A percentile compares a stretch with the other conserved stretches of the same genome.
phyloP scores from a whole-genome alignment of 2,113 vertebrate species.

The Channa argus region DNA sequence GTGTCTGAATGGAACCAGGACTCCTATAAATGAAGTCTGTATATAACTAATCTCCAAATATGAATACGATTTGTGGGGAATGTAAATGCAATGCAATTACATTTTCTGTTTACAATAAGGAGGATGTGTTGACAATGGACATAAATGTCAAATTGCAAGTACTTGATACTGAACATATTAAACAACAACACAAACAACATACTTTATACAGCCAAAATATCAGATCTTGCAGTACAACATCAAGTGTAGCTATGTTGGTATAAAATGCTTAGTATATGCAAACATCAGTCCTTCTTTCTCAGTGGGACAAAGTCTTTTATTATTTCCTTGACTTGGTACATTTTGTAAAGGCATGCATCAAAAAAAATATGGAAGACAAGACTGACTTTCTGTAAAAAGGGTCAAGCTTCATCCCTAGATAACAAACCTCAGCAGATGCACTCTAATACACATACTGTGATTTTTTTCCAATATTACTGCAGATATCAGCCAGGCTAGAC shows the following conservation, averaged over 20 bases:
- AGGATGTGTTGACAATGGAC: no score
- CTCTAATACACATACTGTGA: not conserved
- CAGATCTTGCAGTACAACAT: no score
- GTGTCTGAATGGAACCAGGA: not conserved
- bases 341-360: conserved; percentile 13
- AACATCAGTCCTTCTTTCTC: conserved; percentile 6
- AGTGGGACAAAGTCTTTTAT: not conserved
- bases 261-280: not conserved
- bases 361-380: conserved; percentile 11
- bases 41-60: no score
- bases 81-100: no score
- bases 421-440: not conserved
- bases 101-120: no score
- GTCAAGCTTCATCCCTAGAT: conserved; percentile 15
- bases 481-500: not conserved
- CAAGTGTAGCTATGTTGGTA: not conserved
- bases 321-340: not conserved
- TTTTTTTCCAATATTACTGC: conserved; percentile 22
- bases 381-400: conserved; percentile 12
- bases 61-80: no score
- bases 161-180: no score
- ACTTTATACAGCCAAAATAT: no score
- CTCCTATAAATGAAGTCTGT: no score
- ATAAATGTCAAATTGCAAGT: no score
- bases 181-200: no score